phyloP scores from a whole-genome alignment of 2,888 invertebrate genomes.

The Agrotis clavis region DNA sequence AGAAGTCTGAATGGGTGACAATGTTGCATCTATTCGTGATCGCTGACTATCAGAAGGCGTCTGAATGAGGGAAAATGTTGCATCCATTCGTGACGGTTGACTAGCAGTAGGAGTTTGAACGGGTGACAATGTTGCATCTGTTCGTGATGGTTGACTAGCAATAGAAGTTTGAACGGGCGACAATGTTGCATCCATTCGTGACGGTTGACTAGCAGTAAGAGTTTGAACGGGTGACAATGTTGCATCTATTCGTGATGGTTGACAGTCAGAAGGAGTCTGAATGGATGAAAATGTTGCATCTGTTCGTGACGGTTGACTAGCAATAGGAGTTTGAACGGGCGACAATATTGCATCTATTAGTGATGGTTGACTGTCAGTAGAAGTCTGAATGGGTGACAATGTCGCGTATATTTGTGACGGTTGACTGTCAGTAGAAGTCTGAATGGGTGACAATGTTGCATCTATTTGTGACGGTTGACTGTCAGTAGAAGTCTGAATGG shows the following conservation, averaged over 20 bases:
- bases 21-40: not conserved
- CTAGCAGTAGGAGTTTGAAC: not conserved
- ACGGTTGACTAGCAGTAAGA: not conserved
- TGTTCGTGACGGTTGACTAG: not conserved
- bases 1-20: not conserved
- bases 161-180: not conserved
- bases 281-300: not conserved
- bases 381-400: not conserved
- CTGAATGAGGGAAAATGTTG: not conserved
- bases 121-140: not conserved
- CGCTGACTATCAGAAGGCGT: not conserved
- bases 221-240: not conserved
- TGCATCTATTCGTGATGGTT: not conserved
- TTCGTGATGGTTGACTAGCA: not conserved
- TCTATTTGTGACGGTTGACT: not conserved
- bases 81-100: not conserved
- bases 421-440: not conserved
- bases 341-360: too few species aligned
- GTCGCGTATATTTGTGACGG: not conserved
- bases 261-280: not conserved
- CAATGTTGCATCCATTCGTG: not conserved
- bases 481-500: not conserved
- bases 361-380: too few species aligned
- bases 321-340: not conserved
- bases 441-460: too few species aligned